Percentiles rank a stretch among this genome's conserved stretches.
Evolutionary conservation across 1,140 invertebrate genomes (phyloP).

Genomic region (Pectinophora gossypiella): DNA sequence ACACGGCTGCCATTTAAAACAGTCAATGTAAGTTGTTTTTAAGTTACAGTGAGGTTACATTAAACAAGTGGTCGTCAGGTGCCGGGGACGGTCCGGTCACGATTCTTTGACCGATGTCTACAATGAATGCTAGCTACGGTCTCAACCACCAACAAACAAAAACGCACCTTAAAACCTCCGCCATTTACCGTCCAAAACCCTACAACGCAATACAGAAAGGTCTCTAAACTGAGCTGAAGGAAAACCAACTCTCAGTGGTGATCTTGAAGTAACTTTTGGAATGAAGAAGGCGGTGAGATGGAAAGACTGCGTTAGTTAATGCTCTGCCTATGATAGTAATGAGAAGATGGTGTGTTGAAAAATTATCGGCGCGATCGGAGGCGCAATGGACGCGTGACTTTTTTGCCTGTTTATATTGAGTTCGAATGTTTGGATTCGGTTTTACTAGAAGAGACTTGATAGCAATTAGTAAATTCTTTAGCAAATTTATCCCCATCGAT

Average conservation of each 20-base stretch:
- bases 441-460: background rate
- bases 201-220: too few species aligned
- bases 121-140: conserved; percentile 42
- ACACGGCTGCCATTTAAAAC: conserved; percentile 20
- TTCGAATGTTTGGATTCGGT: conserved; percentile 31
- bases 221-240: too few species aligned
- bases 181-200: too few species aligned
- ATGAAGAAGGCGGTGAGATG: conserved; percentile 20
- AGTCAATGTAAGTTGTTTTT: conserved; percentile 40
- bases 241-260: too few species aligned
- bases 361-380: conserved; percentile 73
- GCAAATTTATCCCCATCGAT: too few species aligned
- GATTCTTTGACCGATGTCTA: conserved; percentile 69
- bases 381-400: conserved; percentile 68
- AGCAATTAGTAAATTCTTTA: too few species aligned
- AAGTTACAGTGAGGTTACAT: conserved; percentile 45
- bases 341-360: conserved; percentile 75
- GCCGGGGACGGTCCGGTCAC: conserved; percentile 62
- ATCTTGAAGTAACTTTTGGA: conserved; percentile 29
- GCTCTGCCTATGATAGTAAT: conserved; percentile 72
- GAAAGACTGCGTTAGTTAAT: conserved; percentile 62
- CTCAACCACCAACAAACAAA: conserved; percentile 12
- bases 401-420: conserved; percentile 70
- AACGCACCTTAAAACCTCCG: conserved; percentile 21
- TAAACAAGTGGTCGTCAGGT: conserved; percentile 62